Evolutionary conservation across 2,797 vertebrate species (phyloP), one percentile per base, ranked within the genome.

Genomic region (Cyprinodon diabolis): DNA sequence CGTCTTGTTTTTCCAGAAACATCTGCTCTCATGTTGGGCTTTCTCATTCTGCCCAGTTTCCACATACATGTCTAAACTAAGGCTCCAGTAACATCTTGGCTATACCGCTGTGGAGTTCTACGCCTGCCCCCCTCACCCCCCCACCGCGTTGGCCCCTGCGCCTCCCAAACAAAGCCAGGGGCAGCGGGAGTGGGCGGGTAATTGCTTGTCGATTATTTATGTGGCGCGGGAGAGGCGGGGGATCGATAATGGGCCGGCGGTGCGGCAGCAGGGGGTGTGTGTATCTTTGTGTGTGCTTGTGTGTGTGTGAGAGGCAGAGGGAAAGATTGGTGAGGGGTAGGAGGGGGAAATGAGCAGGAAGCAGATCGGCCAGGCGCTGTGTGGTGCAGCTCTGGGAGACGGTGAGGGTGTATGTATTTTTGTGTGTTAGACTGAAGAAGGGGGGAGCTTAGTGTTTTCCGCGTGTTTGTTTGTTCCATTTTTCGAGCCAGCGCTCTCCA

Each of bases 151-250:
- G 89, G 87, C 90, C 90, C 91, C 92, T 88, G 87, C 73, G 84
- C 90, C 87, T 92, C 93, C 94, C 94, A 93, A 95, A 95, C 94
- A 94, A 94, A 94, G 94, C 93, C 90, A 78, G 90, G 92, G 94
- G 86, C 93, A 91, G 94, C 94, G 91, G 93, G 90, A 93, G 94
- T 93, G 92, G 93, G 93, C 94, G 94, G 94, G 93, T 95, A 95
- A 95, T 96, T 97, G 96, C 94, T 94, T 91, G 90, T 95, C 89
- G 81, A 93, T 95, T 95, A 95, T 96, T 95, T 96, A 96, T 96
- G 95, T 96, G 94, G 94, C 92, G 91, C 93, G 92, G 90, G 93
- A 95, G 93, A 95, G 94, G 93, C 94, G 92, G 91, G 94, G 94
- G 89, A 95, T 96, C 95, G 94, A 94, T 95, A 95, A 94, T 89